Base-by-base conservation (phyloP, 1,140 invertebrate species). In the Trypoxylus dichotomus region DNA sequence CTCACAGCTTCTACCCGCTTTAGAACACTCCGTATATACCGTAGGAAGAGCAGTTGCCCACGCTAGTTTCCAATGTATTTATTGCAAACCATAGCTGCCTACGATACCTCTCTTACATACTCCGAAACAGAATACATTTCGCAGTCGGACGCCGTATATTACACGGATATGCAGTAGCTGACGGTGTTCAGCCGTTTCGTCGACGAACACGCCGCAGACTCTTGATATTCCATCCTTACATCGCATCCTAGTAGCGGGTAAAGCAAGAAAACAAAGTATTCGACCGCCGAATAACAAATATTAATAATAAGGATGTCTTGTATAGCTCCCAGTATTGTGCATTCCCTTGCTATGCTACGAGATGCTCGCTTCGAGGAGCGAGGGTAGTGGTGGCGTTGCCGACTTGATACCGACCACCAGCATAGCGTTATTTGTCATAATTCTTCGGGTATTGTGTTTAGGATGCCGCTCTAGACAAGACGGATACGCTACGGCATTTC, bases 401-500 rank as follows among this genome's bases (percentile, higher is more conserved):
- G 60, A 29, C 27, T 68, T 27, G 60, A 68, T 68, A 32, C 32
- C 76, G 76, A 77, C 76, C 76, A 77, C 76, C 76, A 60, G 76
- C 76, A 74, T 27, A n/a, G 76, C n/a, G 47, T 43, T 74, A 77
- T 77, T 77, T 77, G 47, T 77, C 76, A 77, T 77, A 77, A 77
- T 77, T 77, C 76, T 74, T 37, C 41, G 27, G 42, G 76, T 74
- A 77, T 77, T 77, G 76, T 77, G 43, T 72, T 54, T 41, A 32
- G 15, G 41, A 73, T 63, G 27, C 43, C 27, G 13, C 60, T 74
- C 1, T 29, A 74, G 72, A 74, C 72, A 74, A 47, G 42, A 74
- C 32, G 21, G 72, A 74, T 47, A 29, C 72, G 11, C 29, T n/a
- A 42, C 3, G 21, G 42, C 19, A 74, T 42, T 11, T 68, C 60